Evolutionary conservation across 2,797 vertebrate species (phyloP), one percentile per base, ranked within the genome.

Genomic region (Cichlasoma orientale): DNA sequence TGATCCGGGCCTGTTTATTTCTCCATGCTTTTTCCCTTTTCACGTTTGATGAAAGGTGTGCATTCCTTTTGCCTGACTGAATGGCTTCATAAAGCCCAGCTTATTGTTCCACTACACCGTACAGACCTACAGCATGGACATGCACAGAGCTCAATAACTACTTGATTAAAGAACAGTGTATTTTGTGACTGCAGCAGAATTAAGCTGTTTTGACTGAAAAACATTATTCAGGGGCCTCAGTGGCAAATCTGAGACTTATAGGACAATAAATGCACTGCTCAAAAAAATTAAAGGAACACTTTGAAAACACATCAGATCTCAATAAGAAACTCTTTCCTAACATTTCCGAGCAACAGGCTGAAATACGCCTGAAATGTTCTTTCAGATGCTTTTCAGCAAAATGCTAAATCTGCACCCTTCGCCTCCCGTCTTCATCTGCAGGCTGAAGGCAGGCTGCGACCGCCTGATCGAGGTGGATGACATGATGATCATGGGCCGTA

Each of bases 391-490:
- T 44, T 41, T 41, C 11, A 41, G 4, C 38, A 4, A 41, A 41
- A 41, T 44, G 23, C 23, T 38, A 27, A 38, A 11, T 61, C 44
- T 74, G 10, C 16, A 36, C 2, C 2, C 9, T 8, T 44, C 19
- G 25, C 5, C 4, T 38, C 63, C 0, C 59, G 9, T 59, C 11
- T 82, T 47, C 70, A 23, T 59, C 41, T 80, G 44, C 94, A 99
- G 98, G 90, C 93, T 90, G 27, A 96, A 97, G 94, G 98, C 98
- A 3, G 94, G 96, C 89, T 99, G 98, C 0, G 98, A 99, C 85
- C 96, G 98, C 53, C 95, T 99, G 75, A 99, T 99, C 11, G 98
- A 99, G 92, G 98, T 99, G 92, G 98, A 99, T 23, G 98, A 99
- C 86, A 99, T 99, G 98, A 96, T 99, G 96, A 91, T 96, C 90